Base-by-base conservation (phyloP, 2,797 vertebrate species). In the Helarctos malayanus region DNA sequence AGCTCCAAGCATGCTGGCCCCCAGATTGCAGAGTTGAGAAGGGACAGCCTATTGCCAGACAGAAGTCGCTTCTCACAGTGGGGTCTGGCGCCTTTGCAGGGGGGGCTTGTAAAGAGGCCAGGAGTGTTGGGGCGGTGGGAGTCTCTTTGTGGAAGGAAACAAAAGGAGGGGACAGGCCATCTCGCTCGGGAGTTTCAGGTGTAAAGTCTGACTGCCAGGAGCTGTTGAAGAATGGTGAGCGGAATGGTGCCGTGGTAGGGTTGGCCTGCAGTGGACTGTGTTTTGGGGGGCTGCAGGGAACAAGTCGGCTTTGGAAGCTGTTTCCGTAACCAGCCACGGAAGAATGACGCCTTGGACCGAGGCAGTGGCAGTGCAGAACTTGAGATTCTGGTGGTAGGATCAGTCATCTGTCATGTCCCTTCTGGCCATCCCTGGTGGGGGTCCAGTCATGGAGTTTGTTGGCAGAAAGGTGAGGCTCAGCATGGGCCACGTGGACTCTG, bases 401-500 rank as follows among this genome's bases (percentile, higher is more conserved):
- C 56, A 2, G 2, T 41, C 0, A 1, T 69, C 41, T 27, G 14
- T 49, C 12, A 1, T 0, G 23, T 27, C 14, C 27, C 41, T 38
- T 54, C 5, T 15, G 4, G 3, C n/a, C 0, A 0, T 38, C 32
- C 1, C 32, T 29, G 6, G 23, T 5, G 5, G 0, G 4, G 29
- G 13, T 7, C 6, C 27, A 0, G 0, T 32, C 29, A 5, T 7
- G 8, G 16, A 41, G 23, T 47, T 11, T 12, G 9, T 16, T 7
- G 59, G 10, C 21, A 16, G 25, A 25, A 10, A 14, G 0, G 3
- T 25, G n/a, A 49, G 23, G 29, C n/a, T 19, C 23, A 1, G 21
- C 2, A 1, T 0, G 25, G 65, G 52, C 23, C 3, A 0, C 0
- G 0, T 0, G 2, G 45, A 45, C 1, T 0, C 13, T 0, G 0